Conservation (phyloP, 2,113 vertebrate genomes). For the Patagioenas fasciata region DNA sequence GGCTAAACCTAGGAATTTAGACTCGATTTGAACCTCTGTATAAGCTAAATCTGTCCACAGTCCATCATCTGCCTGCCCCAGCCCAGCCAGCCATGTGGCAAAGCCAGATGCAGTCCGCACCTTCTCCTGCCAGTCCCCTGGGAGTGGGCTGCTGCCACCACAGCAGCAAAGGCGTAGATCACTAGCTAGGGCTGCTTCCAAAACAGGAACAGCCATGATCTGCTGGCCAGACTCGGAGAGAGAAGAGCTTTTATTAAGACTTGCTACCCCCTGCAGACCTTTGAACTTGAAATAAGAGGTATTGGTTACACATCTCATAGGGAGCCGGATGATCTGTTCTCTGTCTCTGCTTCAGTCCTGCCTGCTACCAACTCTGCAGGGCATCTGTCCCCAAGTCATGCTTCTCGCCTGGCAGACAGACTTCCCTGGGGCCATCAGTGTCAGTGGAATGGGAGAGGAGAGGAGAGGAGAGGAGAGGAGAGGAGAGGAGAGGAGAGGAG, state of each 20-base stretch:
- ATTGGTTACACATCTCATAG: background rate
- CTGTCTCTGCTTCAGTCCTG: background rate
- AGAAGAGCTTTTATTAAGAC: background rate
- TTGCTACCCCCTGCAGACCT: background rate
- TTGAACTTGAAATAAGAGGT: background rate
- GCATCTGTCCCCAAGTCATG: background rate
- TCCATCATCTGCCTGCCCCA: background rate
- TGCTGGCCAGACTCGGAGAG: background rate
- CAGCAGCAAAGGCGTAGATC: rapidly evolving
- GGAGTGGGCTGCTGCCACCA: background rate
- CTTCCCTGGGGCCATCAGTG: rapidly evolving
- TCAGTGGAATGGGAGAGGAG: too few relatives aligned
- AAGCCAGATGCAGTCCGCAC: background rate
- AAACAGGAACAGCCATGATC: background rate
- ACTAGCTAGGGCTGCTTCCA: background rate
- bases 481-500: rapidly evolving
- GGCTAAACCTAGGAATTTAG: background rate
- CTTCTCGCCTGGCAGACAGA: background rate
- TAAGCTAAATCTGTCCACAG: background rate
- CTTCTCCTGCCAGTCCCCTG: background rate
- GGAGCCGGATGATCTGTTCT: background rate
- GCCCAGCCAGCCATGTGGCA: background rate
- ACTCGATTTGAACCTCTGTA: rapidly evolving
- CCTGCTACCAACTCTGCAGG: rapidly evolving
- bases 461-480: too few relatives aligned